Percentiles rank a stretch among this genome's conserved stretches.
phyloP scores from a whole-genome alignment of 2,113 vertebrate genomes.

The Sapayoa aenigma region DNA sequence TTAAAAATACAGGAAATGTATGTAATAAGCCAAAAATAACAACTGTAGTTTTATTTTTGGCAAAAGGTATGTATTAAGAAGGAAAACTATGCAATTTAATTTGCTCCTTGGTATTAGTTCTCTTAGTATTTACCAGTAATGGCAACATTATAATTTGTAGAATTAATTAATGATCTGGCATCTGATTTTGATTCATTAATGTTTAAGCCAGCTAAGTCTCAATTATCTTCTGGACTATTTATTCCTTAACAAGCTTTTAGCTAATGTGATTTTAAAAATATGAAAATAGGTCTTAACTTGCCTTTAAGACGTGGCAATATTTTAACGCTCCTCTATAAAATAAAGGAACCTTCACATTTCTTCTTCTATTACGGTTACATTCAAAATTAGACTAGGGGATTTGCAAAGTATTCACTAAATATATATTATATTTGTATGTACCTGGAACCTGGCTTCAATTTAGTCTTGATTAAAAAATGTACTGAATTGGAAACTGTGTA shows the following conservation, averaged over 20 bases:
- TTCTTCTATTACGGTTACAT: neutral
- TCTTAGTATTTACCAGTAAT: constrained; percentile 46
- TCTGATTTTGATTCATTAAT: constrained; percentile 74
- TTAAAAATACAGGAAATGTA: neutral
- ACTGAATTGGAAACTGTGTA: constrained; percentile 64
- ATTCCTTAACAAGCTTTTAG: constrained; percentile 72
- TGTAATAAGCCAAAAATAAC: neutral
- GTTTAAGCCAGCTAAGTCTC: constrained; percentile 70
- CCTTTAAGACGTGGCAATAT: constrained; percentile 37
- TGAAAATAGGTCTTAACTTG: constrained; percentile 60
- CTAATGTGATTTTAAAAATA: constrained; percentile 68
- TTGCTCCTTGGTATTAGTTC: constrained; percentile 55
- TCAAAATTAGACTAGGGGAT: constrained; percentile 23
- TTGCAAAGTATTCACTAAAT: constrained; percentile 26
- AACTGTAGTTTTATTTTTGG: constrained; percentile 1
- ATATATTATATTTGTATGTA: constrained; percentile 47
- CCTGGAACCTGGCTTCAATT: constrained; percentile 58
- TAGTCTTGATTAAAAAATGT: constrained; percentile 67
- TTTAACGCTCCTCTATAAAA: constrained; percentile 25
- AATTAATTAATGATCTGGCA: constrained; percentile 74
- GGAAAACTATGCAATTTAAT: constrained; percentile 41
- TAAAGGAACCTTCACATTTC: neutral
- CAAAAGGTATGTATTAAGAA: neutral
- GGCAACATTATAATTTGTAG: constrained; percentile 69
- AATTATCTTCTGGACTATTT: constrained; percentile 70